Base-by-base conservation (phyloP, 2,113 vertebrate species). In the Equus przewalskii region DNA sequence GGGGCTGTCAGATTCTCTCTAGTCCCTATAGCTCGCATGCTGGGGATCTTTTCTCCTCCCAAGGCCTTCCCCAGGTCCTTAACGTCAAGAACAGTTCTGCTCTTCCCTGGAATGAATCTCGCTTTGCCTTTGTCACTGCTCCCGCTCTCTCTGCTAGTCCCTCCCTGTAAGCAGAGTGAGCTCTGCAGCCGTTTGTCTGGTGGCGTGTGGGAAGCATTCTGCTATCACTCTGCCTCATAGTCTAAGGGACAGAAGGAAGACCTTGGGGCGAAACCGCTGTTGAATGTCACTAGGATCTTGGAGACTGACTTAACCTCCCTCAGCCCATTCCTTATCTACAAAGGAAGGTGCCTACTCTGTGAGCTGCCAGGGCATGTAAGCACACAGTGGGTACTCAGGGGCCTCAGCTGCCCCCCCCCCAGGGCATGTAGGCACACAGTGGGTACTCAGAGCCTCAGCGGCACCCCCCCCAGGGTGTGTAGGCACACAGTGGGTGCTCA, bases 261-360 rank as follows among this genome's bases (percentile, higher is more conserved):
- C 16, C 21, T 49, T 9, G 41, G 7, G 9, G 24, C 46, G 36
- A 7, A 14, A 14, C 36, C 22, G 15, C 62, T 30, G 14, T 26
- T 51, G 94, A 13, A 21, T 2, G 49, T 1, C 36, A 28, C 16
- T 1, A 8, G 22, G 62, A 33, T n/a, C 8, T 2, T 41, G 64
- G 41, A 28, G 14, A 13, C 88, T 36, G 6, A 5, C 41, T 16
- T 19, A 1, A 3, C 13, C 18, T 36, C 60, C 18, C 22, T 18
- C 56, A 18, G 15, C n/a, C 36, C 2, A 7, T 19, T 67, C 75
- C 67, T 81, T 10, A 11, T 28, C 49, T 72, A 1, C 33, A 26
- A 30, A 41, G 16, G 6, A 9, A 14, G 62, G 13, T 24, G n/a
- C 28, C 8, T 0, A 0, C 7, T 10, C 0, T 24, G 62, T 10